phyloP scores from a whole-genome alignment of 1,140 invertebrate species.

The Drosophila lacertosa region DNA sequence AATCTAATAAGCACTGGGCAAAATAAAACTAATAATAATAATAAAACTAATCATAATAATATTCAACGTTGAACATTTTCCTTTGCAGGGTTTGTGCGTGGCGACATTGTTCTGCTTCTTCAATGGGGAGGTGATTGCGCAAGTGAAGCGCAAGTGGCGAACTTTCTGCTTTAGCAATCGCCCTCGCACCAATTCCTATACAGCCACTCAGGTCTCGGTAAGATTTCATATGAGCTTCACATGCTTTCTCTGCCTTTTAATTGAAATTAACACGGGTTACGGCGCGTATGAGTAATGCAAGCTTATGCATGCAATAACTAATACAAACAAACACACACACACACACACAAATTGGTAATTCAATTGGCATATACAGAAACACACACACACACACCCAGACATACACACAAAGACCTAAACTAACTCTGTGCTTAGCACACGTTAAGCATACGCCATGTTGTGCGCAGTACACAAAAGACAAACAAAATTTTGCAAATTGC shows the following conservation, averaged over 20 bases:
- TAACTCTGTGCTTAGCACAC: conserved; percentile 10
- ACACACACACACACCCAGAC: conserved; percentile 15
- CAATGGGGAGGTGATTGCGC: conserved; percentile 95
- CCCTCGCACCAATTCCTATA: conserved; percentile 91
- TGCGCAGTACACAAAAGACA: conserved; percentile 30
- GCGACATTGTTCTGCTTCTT: conserved; percentile 97
- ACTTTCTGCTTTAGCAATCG: conserved; percentile 87
- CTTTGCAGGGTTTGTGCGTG: conserved; percentile 92
- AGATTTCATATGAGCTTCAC: conserved; percentile 84
- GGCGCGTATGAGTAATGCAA: conserved; percentile 78
- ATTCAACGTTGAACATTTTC: conserved; percentile 13
- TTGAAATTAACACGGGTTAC: conserved; percentile 58
- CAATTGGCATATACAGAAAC: conserved; percentile 27
- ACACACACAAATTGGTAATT: conserved; percentile 24
- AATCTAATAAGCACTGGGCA: conserved; percentile 25
- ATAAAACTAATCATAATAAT: conserved; percentile 31
- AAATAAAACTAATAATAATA: not conserved
- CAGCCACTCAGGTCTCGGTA: conserved; percentile 93
- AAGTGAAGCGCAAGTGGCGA: conserved; percentile 91
- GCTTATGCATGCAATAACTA: conserved; percentile 34
- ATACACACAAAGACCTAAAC: not conserved
- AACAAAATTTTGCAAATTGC: conserved; percentile 4
- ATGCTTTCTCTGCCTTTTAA: conserved; percentile 46
- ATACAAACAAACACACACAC: conserved; percentile 28
- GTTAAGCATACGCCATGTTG: conserved; percentile 28